These are phyloP conservation scores for Lagria hirta DNA, from an alignment of 2,888 invertebrate species.

Conservation along the genomic window DNA sequence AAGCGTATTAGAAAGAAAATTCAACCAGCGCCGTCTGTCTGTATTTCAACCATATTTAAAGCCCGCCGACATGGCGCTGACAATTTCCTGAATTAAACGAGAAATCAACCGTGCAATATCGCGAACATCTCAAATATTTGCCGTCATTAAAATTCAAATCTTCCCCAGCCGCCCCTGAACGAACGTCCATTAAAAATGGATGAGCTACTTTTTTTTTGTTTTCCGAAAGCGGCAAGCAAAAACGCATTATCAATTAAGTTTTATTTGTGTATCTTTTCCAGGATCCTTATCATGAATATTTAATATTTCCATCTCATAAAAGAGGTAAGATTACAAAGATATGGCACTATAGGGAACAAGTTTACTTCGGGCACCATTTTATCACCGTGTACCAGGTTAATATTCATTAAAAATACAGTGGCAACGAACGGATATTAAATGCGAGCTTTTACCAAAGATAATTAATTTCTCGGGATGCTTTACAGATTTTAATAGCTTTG, in stretches of 20 bases:
- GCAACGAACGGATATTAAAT: constrained; percentile 19
- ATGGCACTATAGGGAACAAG: constrained; percentile 22
- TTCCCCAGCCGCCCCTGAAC: constrained; percentile 7
- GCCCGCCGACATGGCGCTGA: constrained; percentile 9
- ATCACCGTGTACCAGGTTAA: constrained; percentile 25
- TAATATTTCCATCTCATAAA: constrained; percentile 28
- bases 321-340: constrained; percentile 26
- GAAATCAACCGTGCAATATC: constrained; percentile 24
- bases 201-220: constrained; percentile 29
- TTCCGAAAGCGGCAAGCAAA: constrained; percentile 20
- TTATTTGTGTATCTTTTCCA: constrained; percentile 28
- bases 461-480: neutral
- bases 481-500: constrained; percentile 10
- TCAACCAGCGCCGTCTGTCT: too few relatives aligned
- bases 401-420: constrained; percentile 29
- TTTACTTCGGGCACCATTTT: constrained; percentile 28
- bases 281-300: constrained; percentile 27
- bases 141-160: constrained; percentile 29
- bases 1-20: too few relatives aligned
- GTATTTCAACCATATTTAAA: constrained; percentile 19
- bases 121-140: constrained; percentile 30
- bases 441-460: constrained; percentile 2
- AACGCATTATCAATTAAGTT: constrained; percentile 29
- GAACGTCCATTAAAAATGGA: constrained; percentile 21
- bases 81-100: constrained; percentile 20